Conservation (phyloP, 2,797 vertebrate species). For the Sebastes kiyomatsui region DNA sequence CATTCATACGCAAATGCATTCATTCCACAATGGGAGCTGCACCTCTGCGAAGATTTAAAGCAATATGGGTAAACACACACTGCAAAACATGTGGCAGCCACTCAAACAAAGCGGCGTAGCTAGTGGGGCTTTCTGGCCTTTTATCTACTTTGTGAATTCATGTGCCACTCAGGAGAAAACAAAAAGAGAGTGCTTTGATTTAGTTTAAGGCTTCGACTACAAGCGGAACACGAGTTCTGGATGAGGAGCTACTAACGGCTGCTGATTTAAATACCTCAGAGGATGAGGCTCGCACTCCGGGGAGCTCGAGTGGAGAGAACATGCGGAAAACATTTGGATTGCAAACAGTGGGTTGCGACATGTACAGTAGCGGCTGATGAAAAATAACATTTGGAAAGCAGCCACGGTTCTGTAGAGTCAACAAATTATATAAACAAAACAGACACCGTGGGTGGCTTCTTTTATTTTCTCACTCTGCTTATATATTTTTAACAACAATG, state of each 20-base stretch:
- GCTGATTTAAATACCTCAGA: conserved; percentile 56
- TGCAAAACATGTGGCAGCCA: conserved; percentile 55
- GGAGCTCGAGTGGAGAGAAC: conserved; percentile 12
- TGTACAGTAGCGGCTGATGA: neutral
- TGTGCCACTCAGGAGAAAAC: conserved; percentile 46
- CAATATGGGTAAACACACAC: conserved; percentile 50
- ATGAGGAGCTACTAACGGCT: conserved; percentile 38
- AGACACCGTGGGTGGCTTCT: conserved; percentile 1
- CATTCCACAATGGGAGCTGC: conserved; percentile 34
- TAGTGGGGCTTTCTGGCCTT: conserved; percentile 53
- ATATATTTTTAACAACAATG: conserved; percentile 10
- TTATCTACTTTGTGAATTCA: conserved; percentile 65
- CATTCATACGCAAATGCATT: conserved; percentile 54
- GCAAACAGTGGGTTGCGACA: conserved; percentile 35
- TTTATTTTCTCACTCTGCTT: neutral
- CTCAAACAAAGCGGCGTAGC: conserved; percentile 52
- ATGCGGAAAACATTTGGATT: conserved; percentile 34
- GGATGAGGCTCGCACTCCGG: conserved; percentile 36
- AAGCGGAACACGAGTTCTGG: conserved; percentile 37
- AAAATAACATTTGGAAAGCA: conserved; percentile 20
- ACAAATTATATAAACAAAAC: conserved; percentile 18
- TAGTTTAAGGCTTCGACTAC: conserved; percentile 30
- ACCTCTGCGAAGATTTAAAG: conserved; percentile 41
- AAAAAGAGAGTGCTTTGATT: conserved; percentile 43
- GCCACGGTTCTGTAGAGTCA: neutral